Base-by-base conservation (phyloP, 1,140 invertebrate species). In the Ruditapes philippinarum region DNA sequence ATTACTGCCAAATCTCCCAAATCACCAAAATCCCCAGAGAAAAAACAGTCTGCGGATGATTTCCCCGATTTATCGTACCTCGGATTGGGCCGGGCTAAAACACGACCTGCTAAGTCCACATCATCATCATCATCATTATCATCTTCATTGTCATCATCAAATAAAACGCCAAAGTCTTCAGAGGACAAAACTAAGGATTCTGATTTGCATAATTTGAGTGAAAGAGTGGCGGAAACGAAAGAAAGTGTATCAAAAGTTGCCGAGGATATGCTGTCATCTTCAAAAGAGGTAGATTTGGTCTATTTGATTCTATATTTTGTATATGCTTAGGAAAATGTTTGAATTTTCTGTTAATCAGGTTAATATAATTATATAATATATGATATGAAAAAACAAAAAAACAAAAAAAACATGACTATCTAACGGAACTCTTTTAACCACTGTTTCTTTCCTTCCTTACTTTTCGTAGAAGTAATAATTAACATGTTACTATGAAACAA, bases 221-320 rank as follows among this genome's bases (percentile, higher is more conserved):
- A 91, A 28, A 93, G 93, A 82, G 68, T 94, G 68, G 88, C 85
- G 0, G 89, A 57, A 57, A 92, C 93, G 7, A 91, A 90, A 73
- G 87, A 85, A 25, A 82, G 91, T 28, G 91, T 94, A 0, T 86
- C 93, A 0, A 51, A 90, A n/a, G 90, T 89, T 2, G 91, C 91
- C 28, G 93, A 94, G 78, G 90, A 92, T 22, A 87, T 94, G 80
- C 81, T 94, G 12, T 54, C 80, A 28, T 89, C 93, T 17, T 92
- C 92, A 9, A 89, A 92, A 25, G 88, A 93, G 91, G 93, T 94
- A 90, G 65, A 54, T 28, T 62, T 49, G 25, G 22, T 42, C 11
- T 40, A 40, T n/a, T n/a, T n/a, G n/a, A n/a, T n/a, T n/a, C n/a
- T n/a, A n/a, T n/a, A n/a, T n/a, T n/a, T n/a, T n/a, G n/a, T n/a